phyloP scores from a whole-genome alignment of 2,797 vertebrate genomes.

The Chelon labrosus region DNA sequence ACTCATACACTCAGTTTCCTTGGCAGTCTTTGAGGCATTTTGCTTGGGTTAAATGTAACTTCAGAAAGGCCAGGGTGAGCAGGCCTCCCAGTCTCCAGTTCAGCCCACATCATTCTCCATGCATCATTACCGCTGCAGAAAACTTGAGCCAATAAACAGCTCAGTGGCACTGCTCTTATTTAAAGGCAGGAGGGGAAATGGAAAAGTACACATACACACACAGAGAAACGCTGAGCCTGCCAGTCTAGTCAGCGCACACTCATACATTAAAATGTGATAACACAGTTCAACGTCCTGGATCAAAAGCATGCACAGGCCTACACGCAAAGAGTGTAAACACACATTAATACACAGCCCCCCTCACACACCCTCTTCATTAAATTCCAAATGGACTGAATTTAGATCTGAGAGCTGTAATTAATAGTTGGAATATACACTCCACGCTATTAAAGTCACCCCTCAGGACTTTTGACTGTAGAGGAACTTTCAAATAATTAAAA shows the following conservation, averaged over 20 bases:
- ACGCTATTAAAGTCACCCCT: conserved; percentile 48
- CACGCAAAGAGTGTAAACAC: background rate
- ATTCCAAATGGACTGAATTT: conserved; percentile 44
- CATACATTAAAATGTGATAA: conserved; percentile 33
- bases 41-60: conserved; percentile 62
- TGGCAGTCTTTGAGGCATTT: conserved; percentile 46
- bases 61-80: conserved; percentile 66
- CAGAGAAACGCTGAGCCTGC: conserved; percentile 6
- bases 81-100: conserved; percentile 55
- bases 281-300: conserved; percentile 26
- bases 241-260: conserved; percentile 26
- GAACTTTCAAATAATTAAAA: conserved; percentile 70
- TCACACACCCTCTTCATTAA: conserved; percentile 27
- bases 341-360: background rate
- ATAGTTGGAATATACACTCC: conserved; percentile 51
- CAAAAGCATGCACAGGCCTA: conserved; percentile 9
- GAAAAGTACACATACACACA: conserved; percentile 54
- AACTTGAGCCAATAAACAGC: conserved; percentile 86
- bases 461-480: conserved; percentile 50
- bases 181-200: conserved; percentile 69
- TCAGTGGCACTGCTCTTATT: conserved; percentile 74
- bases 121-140: conserved; percentile 85
- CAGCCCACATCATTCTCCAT: conserved; percentile 81
- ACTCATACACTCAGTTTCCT: conserved; percentile 36
- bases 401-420: conserved; percentile 62